Evolutionary conservation across 2,113 vertebrate genomes (phyloP).

Genomic region (Axis porcinus): DNA sequence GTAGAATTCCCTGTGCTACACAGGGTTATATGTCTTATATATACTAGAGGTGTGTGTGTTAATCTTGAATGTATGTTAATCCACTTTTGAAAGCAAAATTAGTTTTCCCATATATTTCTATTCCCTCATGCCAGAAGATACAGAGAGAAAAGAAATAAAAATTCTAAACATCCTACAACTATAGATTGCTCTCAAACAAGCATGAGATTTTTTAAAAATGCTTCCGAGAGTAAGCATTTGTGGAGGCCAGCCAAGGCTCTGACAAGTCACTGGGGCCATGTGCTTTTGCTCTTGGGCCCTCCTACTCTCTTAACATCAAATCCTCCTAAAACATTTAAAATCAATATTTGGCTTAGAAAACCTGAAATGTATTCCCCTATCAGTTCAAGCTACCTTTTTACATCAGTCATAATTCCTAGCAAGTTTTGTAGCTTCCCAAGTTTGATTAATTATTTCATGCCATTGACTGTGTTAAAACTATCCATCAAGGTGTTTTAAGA

Average conservation of each 20-base stretch:
- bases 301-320: not conserved
- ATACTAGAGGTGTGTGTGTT: not conserved
- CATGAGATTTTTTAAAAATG: not conserved
- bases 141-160: not conserved
- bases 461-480: not conserved
- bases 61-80: not conserved
- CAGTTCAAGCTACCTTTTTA: not conserved
- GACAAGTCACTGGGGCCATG: not conserved
- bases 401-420: constrained; percentile 11
- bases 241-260: not conserved
- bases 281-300: not conserved
- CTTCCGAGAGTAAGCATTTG: not conserved
- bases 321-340: constrained; percentile 11
- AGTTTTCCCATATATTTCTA: not conserved
- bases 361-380: not conserved
- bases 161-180: not conserved
- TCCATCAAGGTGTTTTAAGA: not conserved
- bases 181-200: not conserved
- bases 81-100: constrained; percentile 7
- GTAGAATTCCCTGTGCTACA: not conserved
- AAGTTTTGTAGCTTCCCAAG: not conserved
- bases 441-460: not conserved
- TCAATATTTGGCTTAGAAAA: constrained; percentile 16
- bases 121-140: not conserved
- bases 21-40: not conserved